Evolutionary conservation across 2,888 invertebrate genomes (phyloP).

Genomic region (Apodemia mormo): DNA sequence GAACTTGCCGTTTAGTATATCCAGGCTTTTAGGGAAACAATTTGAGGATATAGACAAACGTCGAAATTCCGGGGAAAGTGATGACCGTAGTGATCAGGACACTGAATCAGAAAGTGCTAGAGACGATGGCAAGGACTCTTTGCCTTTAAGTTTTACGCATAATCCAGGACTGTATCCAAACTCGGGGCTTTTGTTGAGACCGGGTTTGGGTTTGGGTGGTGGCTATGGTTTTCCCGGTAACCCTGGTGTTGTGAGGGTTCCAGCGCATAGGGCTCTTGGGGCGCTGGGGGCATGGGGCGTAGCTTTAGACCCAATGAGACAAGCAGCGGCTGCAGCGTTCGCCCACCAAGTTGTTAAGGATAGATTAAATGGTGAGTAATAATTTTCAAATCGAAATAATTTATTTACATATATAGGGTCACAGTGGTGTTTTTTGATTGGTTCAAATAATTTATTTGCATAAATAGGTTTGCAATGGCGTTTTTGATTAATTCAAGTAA

Average conservation of each 20-base stretch:
- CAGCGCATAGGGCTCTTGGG: constrained; percentile 86
- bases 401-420: too few species aligned
- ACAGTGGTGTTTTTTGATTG: too few species aligned
- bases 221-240: constrained; percentile 82
- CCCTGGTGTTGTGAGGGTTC: constrained; percentile 91
- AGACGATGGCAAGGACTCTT: constrained; percentile 66
- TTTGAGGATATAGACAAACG: constrained; percentile 84
- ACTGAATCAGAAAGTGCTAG: constrained; percentile 77
- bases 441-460: too few species aligned
- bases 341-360: constrained; percentile 92
- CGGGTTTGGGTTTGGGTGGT: constrained; percentile 72
- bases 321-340: constrained; percentile 87
- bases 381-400: too few species aligned
- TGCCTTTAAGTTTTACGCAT: constrained; percentile 70
- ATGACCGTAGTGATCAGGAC: constrained; percentile 75
- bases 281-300: constrained; percentile 81
- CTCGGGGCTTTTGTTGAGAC: constrained; percentile 66
- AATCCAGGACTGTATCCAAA: constrained; percentile 68
- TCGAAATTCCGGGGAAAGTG: constrained; percentile 75
- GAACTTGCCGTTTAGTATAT: constrained; percentile 90
- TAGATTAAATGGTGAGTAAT: constrained; percentile 87
- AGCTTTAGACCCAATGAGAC: constrained; percentile 84
- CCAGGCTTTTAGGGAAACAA: constrained; percentile 88
- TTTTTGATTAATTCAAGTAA: too few species aligned
- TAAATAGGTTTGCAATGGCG: too few species aligned